These are phyloP conservation scores for Cryptophagus acutangulus DNA, from an alignment of 2,888 invertebrate species.

Conservation along the genomic window DNA sequence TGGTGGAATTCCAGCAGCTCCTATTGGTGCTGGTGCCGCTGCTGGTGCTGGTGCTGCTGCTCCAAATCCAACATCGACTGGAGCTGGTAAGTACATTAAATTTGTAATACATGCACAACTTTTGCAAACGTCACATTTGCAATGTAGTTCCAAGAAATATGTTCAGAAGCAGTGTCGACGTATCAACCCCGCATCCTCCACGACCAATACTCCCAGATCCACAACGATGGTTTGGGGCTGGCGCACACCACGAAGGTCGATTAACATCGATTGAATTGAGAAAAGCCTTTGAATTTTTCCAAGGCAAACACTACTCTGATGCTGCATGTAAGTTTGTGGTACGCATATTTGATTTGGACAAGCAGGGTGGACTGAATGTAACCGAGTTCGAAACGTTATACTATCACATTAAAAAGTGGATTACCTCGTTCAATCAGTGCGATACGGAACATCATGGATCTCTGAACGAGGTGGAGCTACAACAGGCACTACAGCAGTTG, in stretches of 20 bases:
- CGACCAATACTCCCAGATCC: too few relatives aligned
- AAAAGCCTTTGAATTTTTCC: conserved; percentile 41
- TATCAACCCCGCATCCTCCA: too few relatives aligned
- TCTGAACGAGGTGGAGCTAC: conserved; percentile 37
- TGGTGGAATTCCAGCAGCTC: too few relatives aligned
- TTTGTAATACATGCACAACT: too few relatives aligned
- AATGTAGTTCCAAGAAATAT: too few relatives aligned
- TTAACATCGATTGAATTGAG: conserved; percentile 40
- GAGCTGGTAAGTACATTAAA: too few relatives aligned
- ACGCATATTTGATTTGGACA: conserved; percentile 41
- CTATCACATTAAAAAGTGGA: conserved; percentile 41
- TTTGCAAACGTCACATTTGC: too few relatives aligned
- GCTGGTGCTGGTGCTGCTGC: too few relatives aligned
- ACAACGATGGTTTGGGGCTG: too few relatives aligned
- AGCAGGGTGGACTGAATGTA: conserved; percentile 40
- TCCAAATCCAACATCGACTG: too few relatives aligned
- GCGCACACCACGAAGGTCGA: conserved; percentile 35
- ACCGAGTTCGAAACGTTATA: conserved; percentile 42
- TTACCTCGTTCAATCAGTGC: conserved; percentile 39
- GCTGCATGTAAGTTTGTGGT: conserved; percentile 42
- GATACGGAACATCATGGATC: conserved; percentile 37
- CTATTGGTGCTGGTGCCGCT: too few relatives aligned
- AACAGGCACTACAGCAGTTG: conserved; percentile 37
- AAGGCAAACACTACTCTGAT: conserved; percentile 40
- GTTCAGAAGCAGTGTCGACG: too few relatives aligned